Base-by-base conservation (phyloP, 2,113 vertebrate genomes). In the Nestor notabilis region DNA sequence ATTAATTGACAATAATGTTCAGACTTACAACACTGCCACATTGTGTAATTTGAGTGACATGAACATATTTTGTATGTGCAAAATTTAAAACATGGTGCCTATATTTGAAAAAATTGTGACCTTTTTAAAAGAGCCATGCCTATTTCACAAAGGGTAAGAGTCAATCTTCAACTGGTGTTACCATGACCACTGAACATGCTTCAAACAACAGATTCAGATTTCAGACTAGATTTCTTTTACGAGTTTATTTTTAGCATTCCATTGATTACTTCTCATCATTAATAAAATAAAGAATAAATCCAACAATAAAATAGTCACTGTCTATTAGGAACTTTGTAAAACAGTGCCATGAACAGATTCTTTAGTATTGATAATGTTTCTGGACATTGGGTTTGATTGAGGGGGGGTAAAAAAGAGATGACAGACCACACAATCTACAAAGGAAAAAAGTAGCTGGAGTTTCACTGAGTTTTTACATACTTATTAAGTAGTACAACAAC, bases 381-480 rank as follows among this genome's bases (percentile, higher is more conserved):
- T 98, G 98, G 98, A 98, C 98, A 97, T 99, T 99, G 98, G 98
- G 98, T 99, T 99, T 99, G 98, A 99, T 99, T 56, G 8, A 13
- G 33, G 55, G 20, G 33, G 55, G 16, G 3, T n/a, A 13, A 44
- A 76, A 43, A n/a, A 20, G 52, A 2, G 1, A 10, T 17, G 37
- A 13, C 28, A 55, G 49, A 52, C 29, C 35, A n/a, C 8, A 60
- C 47, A 93, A 69, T 24, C n/a, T 11, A n/a, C 16, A 83, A 97
- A 97, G n/a, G 16, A 97, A 91, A 53, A 61, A 61, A 15, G 7
- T 81, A 94, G 69, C 35, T 29, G 28, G 66, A 95, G 64, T 97
- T 97, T 95, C 81, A 88, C 18, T 91, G 91, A 74, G 83, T 97
- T 95, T 97, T 91, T 89, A 74, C 71, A 85, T 44, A 63, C 90